phyloP scores from a whole-genome alignment of 35 echinoderm and acorn worm species.

The Ophioderma brevispina region DNA sequence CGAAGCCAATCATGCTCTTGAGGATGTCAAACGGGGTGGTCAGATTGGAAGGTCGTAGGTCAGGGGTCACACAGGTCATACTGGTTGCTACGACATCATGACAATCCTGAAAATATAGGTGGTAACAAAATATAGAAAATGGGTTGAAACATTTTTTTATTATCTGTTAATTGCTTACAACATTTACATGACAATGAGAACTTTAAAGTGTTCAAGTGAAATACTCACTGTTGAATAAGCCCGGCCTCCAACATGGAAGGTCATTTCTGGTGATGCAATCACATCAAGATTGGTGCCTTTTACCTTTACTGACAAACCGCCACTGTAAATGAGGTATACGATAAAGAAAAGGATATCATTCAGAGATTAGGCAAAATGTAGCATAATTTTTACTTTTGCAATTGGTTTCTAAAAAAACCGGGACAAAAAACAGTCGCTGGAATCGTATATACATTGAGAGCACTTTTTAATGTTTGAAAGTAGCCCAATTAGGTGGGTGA shows the following conservation, averaged over 20 bases:
- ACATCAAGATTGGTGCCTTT: constrained; percentile 48
- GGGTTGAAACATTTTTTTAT: no score
- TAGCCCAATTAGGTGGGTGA: no score
- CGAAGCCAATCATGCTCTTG: constrained; percentile 30
- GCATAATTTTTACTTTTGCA: no score
- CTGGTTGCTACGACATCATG: background rate
- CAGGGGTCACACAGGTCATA: constrained; percentile 50
- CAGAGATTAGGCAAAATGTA: no score
- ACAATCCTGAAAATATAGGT: constrained; percentile 43
- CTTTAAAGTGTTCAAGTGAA: background rate
- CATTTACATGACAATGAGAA: no score
- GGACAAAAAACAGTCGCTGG: no score
- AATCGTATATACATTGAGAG: no score
- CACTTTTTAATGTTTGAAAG: no score
- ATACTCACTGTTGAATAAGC: background rate
- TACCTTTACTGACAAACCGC: constrained; percentile 30
- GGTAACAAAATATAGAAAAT: no score
- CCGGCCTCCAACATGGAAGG: background rate
- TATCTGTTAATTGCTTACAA: no score
- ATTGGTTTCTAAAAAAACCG: no score
- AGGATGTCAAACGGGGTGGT: background rate
- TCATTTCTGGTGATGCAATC: constrained; percentile 43
- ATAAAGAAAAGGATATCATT: no score
- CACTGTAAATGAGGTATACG: constrained; percentile 49
- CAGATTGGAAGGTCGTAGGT: background rate